A percentile compares a stretch with the other conserved stretches of the same genome.
These are phyloP conservation scores for Synanceia verrucosa DNA, from an alignment of 2,797 vertebrate species.

Conservation along the genomic window DNA sequence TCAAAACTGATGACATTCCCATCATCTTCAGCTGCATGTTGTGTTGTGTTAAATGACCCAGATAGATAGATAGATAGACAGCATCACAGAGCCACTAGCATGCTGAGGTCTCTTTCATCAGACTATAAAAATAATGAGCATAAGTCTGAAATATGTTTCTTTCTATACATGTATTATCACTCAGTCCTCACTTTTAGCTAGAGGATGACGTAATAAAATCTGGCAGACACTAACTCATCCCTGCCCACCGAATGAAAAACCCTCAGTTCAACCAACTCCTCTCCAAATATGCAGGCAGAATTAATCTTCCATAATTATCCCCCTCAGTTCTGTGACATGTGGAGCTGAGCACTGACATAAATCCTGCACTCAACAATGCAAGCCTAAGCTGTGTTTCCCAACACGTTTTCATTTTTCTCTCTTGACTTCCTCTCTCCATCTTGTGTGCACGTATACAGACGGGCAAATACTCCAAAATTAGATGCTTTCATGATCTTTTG, in stretches of 20 bases:
- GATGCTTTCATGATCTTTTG: conserved; percentile 57
- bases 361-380: conserved; percentile 63
- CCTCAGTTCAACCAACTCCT: conserved; percentile 34
- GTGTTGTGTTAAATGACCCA: not conserved
- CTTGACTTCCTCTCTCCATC: conserved; percentile 43
- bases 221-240: conserved; percentile 37
- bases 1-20: not conserved
- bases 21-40: not conserved
- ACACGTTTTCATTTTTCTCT: conserved; percentile 43
- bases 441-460: conserved; percentile 27
- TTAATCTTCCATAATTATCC: conserved; percentile 69
- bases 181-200: conserved; percentile 29
- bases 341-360: conserved; percentile 58
- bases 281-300: conserved; percentile 50
- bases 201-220: conserved; percentile 36
- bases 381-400: conserved; percentile 55
- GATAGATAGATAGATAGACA: no score
- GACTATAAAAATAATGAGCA: not conserved
- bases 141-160: conserved; percentile 10
- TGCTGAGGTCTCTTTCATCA: not conserved
- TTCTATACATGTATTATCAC: conserved; percentile 3
- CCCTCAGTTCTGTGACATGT: conserved; percentile 52
- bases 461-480: conserved; percentile 62
- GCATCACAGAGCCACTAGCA: not conserved
- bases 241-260: conserved; percentile 44